Base-by-base conservation (phyloP, 2,888 invertebrate species). In the Meiosimyza platycephala region DNA sequence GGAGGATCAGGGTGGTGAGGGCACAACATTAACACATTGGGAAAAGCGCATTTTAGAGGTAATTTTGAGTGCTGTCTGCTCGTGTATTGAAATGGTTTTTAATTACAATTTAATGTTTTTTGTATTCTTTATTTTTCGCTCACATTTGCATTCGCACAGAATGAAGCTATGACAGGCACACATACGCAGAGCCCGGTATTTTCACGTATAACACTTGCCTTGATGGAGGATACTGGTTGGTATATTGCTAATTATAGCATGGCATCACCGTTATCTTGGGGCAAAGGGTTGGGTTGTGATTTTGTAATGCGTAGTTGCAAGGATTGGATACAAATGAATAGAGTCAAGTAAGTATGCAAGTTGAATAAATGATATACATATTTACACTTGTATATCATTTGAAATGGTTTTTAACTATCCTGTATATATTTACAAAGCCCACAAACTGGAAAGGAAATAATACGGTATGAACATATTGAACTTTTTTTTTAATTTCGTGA, bases 211-310 rank as follows among this genome's bases (percentile, higher is more conserved):
- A 98, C 98, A 0, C 89, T 99, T 77, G 99, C 99, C 0, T 88
- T 99, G 76, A 95, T 99, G 96, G 98, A 99, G 85, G 99, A 99
- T 85, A 98, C 98, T 0, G 99, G 99, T 74, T 99, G 97, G 98
- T 98, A 98, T 87, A 90, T 91, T 15, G 96, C 96, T 1, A 95
- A 97, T 87, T 98, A 98, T 84, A 89, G 90, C 0, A 93, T 94
- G 90, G 96, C 96, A 0, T 92, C 95, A 73, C 91, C 93, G 0
- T 89, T 99, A 69, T 91, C 93, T 75, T 99, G 99, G 99, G 99
- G 99, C 1, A 90, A 90, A 75, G 91, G 92, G 15, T 89, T 99
- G 12, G 99, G 99, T 60, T 99, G 99, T 88, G 91, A 93, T 82
- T 99, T 99, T 88, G 97, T 94, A 0, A 94, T 93, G 91, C 93